Evolutionary conservation across 1,140 invertebrate species (phyloP), one percentile per base, ranked within the genome.

Genomic region (Daktulosphaira vitifoliae): DNA sequence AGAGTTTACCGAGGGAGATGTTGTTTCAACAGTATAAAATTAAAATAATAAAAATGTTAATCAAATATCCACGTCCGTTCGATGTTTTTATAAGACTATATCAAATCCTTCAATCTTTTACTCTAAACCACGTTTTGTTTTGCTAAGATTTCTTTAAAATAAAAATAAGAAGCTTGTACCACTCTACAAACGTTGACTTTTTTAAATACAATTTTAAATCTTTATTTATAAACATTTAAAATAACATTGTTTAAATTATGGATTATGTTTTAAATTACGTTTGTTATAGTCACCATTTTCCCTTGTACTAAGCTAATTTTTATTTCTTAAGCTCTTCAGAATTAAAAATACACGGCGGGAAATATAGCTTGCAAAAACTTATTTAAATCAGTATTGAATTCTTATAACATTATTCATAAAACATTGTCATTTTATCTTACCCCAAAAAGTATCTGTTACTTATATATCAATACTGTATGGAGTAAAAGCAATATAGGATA

Each of bases 251-350:
- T 46, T 48, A 62, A 62, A 62, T 62, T 39, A 29, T 48, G 56
- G 56, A 62, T 62, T 62, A 62, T 48, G 18, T 62, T 48, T 62
- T 62, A 62, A 62, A 62, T 62, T 62, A 16, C 56, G n/a, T 62
- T 39, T 48, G 56, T 38, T 11, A 33, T 62, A 62, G 29, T 39
- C 56, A 22, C 42, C 23, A 22, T 25, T 8, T 26, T 25, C 18
- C 18, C 42, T 33, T 25, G 2, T 2, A n/a, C 25, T 0, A 20
- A 22, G 16, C 42, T 62, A 62, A 62, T 62, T 62, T 62, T 62
- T 62, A 62, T 62, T 62, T 62, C 42, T 62, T 62, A 62, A 62
- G 46, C 26, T 39, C 29, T 25, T 48, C 13, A 16, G 56, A 62
- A 62, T 62, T 62, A 62, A 62, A 62, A 62, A 62, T 48, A 62